Evolutionary conservation across 1,140 invertebrate species (phyloP), one percentile per base, ranked within the genome.

Genomic region (Coboldia fuscipes): DNA sequence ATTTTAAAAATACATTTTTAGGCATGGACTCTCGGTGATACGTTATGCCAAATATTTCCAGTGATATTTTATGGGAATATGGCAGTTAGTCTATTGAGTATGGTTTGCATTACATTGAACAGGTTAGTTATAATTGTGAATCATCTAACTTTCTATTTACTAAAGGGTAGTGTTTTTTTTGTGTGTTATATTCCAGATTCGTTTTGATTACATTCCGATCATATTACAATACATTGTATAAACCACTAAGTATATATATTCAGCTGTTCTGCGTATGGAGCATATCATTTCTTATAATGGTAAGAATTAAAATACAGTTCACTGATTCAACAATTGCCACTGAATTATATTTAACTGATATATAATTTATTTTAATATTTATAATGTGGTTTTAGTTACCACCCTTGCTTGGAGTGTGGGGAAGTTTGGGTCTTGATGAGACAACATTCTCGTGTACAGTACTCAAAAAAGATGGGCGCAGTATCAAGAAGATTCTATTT

Each of bases 21-120:
- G 29, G 24, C 68, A 35, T 89, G 83, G 83, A 64, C 75, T 20
- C 61, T 85, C n/a, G 81, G 82, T 2, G 67, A 72, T 2, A 63
- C 65, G 2, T 61, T 85, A 10, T 88, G 83, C 51, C 68, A 72
- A 50, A 63, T 86, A 46, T 89, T 88, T 56, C 82, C 83, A 0
- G 73, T 88, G 39, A 72, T 88, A 42, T 85, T 86, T 56, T 88
- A 88, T 51, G 81, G 80, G 34, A 88, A 88, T 48, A 80, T 88
- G 10, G 82, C 78, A 2, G 75, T 82, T 10, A 86, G 80, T 1
- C 56, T 89, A 17, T 62, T 88, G 28, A 84, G 79, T 45, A 88
- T 89, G 75, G 81, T 85, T 20, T 79, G 77, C 37, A 88, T 89
- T 42, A 85, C 84, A 13, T 61, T 88, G 32, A 88, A 88, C 57